Percentiles rank a stretch among this genome's conserved stretches.
These are phyloP conservation scores for Gari tellinella DNA, from an alignment of 2,888 invertebrate species.

Conservation along the genomic window DNA sequence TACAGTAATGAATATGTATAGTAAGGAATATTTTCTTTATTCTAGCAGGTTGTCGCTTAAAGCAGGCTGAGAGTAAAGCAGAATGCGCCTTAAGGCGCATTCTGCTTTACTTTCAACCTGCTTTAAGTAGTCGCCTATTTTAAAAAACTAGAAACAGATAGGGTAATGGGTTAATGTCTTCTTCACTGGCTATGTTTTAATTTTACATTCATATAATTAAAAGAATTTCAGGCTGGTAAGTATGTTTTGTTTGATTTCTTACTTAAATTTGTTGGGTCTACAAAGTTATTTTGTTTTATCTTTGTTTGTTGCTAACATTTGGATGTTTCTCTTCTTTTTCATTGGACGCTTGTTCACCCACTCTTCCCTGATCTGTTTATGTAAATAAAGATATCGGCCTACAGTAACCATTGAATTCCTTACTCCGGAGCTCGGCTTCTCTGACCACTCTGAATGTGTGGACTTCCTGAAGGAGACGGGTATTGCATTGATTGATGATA, in stretches of 20 bases:
- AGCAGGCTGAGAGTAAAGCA: too few relatives aligned
- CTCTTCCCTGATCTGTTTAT: constrained; percentile 50
- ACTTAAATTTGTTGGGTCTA: constrained; percentile 10
- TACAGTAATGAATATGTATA: too few relatives aligned
- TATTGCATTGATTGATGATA: constrained; percentile 85
- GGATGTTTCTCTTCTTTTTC: constrained; percentile 69
- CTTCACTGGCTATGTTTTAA: too few relatives aligned
- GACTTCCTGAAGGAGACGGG: constrained; percentile 94
- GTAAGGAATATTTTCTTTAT: too few relatives aligned
- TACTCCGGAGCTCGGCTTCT: constrained; percentile 94
- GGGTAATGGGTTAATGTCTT: too few relatives aligned
- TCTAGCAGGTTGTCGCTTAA: too few relatives aligned
- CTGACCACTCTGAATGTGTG: constrained; percentile 91
- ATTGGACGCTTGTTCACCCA: constrained; percentile 61
- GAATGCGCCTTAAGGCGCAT: too few relatives aligned
- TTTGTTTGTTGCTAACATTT: constrained; percentile 38
- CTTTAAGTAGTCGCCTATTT: too few relatives aligned
- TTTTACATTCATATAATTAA: too few relatives aligned
- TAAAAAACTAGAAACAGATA: too few relatives aligned
- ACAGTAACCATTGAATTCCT: constrained; percentile 94
- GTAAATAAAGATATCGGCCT: constrained; percentile 91
- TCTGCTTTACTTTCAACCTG: too few relatives aligned
- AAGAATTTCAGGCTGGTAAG: constrained; percentile 21
- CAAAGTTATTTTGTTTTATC: constrained; percentile 44
- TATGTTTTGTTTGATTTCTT: too few relatives aligned